Conservation (phyloP, 1,140 invertebrate species). For the Caenorhabditis inopinata region DNA sequence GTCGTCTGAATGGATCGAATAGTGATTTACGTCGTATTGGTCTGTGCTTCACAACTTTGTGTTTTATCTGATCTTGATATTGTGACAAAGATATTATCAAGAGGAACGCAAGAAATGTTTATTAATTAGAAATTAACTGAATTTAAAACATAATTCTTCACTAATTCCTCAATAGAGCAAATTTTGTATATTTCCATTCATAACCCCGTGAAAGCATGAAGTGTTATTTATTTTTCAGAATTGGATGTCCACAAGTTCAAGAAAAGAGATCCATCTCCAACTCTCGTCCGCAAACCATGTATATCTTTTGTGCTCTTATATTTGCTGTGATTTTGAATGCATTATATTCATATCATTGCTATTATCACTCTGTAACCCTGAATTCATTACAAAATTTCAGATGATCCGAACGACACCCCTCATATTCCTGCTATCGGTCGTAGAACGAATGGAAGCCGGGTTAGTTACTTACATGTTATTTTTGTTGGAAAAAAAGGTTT, state of each 20-base stretch:
- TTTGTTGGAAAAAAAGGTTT: no score
- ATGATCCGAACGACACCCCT: constrained; percentile 43
- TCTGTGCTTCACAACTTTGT: constrained; percentile 6
- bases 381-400: constrained; percentile 42
- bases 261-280: constrained; percentile 47
- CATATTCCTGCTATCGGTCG: constrained; percentile 41
- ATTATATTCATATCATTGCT: background rate
- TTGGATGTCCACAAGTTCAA: constrained; percentile 43
- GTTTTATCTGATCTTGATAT: background rate
- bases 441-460: constrained; percentile 20
- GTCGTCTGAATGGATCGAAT: constrained; percentile 42
- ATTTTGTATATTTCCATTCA: no score
- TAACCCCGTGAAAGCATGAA: no score
- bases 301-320: constrained; percentile 9
- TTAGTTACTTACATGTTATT: background rate
- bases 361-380: background rate
- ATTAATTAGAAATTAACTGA: no score
- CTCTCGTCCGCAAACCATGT: constrained; percentile 49
- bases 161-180: no score
- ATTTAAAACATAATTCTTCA: no score
- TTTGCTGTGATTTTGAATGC: constrained; percentile 22
- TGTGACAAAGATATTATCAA: no score
- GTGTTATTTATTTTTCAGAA: constrained; percentile 33
- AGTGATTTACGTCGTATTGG: constrained; percentile 47
- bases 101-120: no score